Evolutionary conservation across 2,797 vertebrate genomes (phyloP), one percentile per base, ranked within the genome.

Genomic region (Coregonus sp.): DNA sequence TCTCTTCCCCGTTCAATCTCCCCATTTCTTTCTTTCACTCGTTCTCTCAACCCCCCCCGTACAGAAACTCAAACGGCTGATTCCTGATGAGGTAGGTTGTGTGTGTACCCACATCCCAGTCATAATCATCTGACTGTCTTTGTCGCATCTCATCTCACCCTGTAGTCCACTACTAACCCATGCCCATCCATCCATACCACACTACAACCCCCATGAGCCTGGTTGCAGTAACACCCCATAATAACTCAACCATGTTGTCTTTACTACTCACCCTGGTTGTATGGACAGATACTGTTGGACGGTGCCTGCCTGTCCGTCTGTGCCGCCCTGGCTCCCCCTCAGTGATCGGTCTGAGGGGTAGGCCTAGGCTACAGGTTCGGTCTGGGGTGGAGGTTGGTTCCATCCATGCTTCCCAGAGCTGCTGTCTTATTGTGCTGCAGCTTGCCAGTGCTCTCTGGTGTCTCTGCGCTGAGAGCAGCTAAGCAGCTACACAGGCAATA

Each of bases 61-160:
- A 66, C 87, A 94, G 93, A 94, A 77, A 77, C 89, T 94, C 82
- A 94, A 94, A 92, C 90, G 91, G 78, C 92, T 93, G 91, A 79
- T 94, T 87, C 93, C 93, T 29, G 93, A 94, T 4, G 93, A 93
- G 93, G 93, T 94, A 93, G 83, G 93, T 91, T 85, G 76, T 31
- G 40, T 47, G 11, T 65, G 61, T 65, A 11, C 12, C 63, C 29
- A 65, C 7, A 9, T 65, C 6, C 25, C 20, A 9, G 20, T 31
- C 25, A 29, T 65, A 25, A 65, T 25, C 14, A 56, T 56, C 54
- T 16, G 54, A 16, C 63, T 65, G 3, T 65, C 59, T 25, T 14
- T 14, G 12, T 31, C 20, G 56, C 56, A 29, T 31, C 12, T 66
- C 63, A 31, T 31, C 56, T 6, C n/a, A 20, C 56, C 25, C 25